phyloP scores from a whole-genome alignment of 2,797 vertebrate genomes.

The Leptatherina wallacei region DNA sequence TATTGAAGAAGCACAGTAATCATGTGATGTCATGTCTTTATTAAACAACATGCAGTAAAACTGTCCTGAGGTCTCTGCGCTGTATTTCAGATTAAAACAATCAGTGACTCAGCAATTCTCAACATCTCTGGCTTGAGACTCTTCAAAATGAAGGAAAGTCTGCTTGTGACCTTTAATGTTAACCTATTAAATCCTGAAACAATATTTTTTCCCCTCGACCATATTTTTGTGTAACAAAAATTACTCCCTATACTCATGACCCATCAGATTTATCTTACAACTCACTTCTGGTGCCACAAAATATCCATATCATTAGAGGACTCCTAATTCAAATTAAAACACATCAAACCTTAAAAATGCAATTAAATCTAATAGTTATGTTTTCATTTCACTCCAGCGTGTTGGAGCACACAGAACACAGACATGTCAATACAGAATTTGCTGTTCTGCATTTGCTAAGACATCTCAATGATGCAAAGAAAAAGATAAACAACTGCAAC shows the following conservation, averaged over 20 bases:
- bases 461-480: not conserved
- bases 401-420: not conserved
- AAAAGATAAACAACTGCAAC: slow-evolving; percentile 16
- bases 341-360: slow-evolving; percentile 5
- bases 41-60: not conserved
- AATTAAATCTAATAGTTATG: not conserved
- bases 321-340: slow-evolving; percentile 2
- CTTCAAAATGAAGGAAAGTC: not conserved
- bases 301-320: not conserved
- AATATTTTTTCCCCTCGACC: not conserved
- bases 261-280: slow-evolving; percentile 3
- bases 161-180: not conserved
- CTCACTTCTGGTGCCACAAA: not conserved
- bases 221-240: slow-evolving; percentile 11
- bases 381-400: not conserved
- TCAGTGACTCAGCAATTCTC: not conserved
- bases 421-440: slow-evolving; percentile 1
- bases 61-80: not conserved
- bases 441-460: not conserved
- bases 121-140: not conserved
- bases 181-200: slow-evolving; percentile 1
- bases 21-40: not conserved
- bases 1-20: not conserved
- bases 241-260: not conserved
- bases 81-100: slow-evolving; percentile 5